Evolutionary conservation across 2,113 vertebrate species (phyloP), one percentile per base, ranked within the genome.

Genomic region (Gadus macrocephalus): DNA sequence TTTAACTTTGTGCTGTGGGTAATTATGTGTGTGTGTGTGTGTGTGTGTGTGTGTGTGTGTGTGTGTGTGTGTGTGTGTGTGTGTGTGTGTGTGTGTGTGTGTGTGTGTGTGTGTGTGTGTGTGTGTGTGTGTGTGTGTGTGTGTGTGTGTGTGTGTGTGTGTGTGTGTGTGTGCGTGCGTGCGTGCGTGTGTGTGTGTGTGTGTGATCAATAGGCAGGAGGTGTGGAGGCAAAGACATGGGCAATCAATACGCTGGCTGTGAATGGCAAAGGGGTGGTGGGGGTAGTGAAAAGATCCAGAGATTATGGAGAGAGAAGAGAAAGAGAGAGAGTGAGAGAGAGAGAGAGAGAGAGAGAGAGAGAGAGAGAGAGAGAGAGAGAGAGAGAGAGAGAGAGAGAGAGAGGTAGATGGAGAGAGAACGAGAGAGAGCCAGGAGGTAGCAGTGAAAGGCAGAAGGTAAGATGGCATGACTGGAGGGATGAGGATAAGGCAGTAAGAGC

Each of bases 171-270:
- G 62, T 66, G 38, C 62, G 67, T 77, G 70, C 72, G 71, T 69
- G 80, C 28, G 75, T 73, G 77, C 62, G 67, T 77, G 70, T 73
- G 71, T 69, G 80, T 38, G 75, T 73, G 77, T 81, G 82, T 73
- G 79, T 72, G 70, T 64, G 72, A 92, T 93, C 91, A 91, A 93
- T 93, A 92, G 76, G 84, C 87, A 87, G 80, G 80, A 89, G 88
- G 88, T 87, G 88, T 85, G 90, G 87, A 91, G 85, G 87, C 84
- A 91, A 90, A 92, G 90, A 90, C 91, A 90, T 85, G 82, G 87
- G 85, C 87, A 79, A 93, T 92, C 92, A 90, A 93, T 93, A 92
- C 73, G 80, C 81, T 72, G 81, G 78, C 86, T 83, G 86, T 86
- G 90, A 89, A 90, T 85, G 90, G 87, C 87, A 75, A 78, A 73